Evolutionary conservation across 2,888 invertebrate species (phyloP).

Genomic region (Agriotes lineatus): DNA sequence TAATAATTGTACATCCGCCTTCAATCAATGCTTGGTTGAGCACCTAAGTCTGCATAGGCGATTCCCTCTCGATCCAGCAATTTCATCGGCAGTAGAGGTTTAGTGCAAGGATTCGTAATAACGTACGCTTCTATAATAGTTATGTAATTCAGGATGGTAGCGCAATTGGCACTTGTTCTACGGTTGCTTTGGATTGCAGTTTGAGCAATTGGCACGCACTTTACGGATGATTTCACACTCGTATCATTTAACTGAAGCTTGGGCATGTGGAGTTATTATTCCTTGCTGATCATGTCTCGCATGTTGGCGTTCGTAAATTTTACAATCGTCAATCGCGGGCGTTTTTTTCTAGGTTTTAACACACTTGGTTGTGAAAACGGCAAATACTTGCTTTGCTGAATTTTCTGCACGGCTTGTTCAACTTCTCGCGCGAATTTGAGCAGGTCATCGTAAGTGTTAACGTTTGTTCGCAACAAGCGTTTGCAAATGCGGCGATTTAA

Average conservation of each 20-base stretch:
- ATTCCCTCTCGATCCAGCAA: neutral
- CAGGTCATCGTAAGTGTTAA: no score
- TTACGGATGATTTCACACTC: neutral
- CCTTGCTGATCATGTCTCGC: neutral
- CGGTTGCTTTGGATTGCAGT: no score
- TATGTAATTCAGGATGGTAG: neutral
- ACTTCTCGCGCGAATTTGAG: neutral
- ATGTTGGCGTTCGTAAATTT: neutral
- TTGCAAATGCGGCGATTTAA: neutral
- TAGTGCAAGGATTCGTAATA: neutral
- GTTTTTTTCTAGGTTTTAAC: no score
- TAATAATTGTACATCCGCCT: no score
- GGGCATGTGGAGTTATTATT: neutral
- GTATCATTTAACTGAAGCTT: neutral
- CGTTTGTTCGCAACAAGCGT: no score
- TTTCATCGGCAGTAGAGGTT: neutral
- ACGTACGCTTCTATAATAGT: no score
- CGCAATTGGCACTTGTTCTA: neutral
- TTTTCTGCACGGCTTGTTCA: neutral
- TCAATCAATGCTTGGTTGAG: neutral
- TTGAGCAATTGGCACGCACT: no score
- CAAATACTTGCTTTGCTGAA: neutral
- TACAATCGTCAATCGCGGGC: neutral
- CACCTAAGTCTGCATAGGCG: neutral
- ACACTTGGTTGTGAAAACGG: neutral